Base-by-base conservation (phyloP, 2,113 vertebrate species). In the Phyllostomus hastatus region DNA sequence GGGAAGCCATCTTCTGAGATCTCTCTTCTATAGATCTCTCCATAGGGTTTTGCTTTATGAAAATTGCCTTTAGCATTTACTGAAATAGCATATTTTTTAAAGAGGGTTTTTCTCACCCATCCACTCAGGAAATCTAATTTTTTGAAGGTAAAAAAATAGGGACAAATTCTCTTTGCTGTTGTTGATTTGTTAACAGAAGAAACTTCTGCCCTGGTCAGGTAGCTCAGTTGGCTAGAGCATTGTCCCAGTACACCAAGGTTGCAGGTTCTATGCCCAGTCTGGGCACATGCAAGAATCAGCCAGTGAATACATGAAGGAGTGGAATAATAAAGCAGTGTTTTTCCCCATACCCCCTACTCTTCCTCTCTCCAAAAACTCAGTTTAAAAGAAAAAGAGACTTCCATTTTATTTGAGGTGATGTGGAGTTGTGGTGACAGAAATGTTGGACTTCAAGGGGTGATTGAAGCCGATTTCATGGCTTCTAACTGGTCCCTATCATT, bases 1-100 rank as follows among this genome's bases (percentile, higher is more conserved):
- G 76, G 72, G 95, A 97, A 95, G 61, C 75, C 4, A 1, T 95
- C 7, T 59, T 94, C 50, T 87, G 81, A 91, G 81, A 50, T 72
- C 35, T 84, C 70, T 43, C 43, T 43, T 43, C 43, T 43, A 43
- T 43, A 91, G 81, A 50, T 72, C 35, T 84, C 66, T 50, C 82
- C 67, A 15, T 3, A 61, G 43, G 33, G 33, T 26, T 88, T 91
- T 92, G 61, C 66, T 96, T 85, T 72, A 59, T 72, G 88, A 80
- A 95, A 90, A 81, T 59, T 72, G 20, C 41, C 70, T 10, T 50
- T 78, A 73, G 64, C 48, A 43, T 95, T 95, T 92, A 41, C 70
- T 90, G 78, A 92, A 48, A 67, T 81, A 57, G 61, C 19, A 0
- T 87, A n/a, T 95, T 95, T 78, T 90, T 96, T 72, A 48, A 72